A percentile compares a stretch with the other conserved stretches of the same genome.
Evolutionary conservation across 1,140 invertebrate genomes (phyloP).

Genomic region (Ptiloglossa arizonensis): DNA sequence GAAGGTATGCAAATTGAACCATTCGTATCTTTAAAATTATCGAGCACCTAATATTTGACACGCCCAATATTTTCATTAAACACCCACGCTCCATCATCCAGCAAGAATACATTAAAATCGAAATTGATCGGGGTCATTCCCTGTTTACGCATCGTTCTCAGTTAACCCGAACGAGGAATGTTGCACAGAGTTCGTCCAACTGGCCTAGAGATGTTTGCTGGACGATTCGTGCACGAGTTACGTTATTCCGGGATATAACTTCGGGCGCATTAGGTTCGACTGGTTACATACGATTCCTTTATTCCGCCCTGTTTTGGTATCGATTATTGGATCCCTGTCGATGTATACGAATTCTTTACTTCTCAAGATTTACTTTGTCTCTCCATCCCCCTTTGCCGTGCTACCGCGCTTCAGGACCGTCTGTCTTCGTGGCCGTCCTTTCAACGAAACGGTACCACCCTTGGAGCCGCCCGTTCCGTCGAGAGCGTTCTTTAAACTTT

Average conservation of each 20-base stretch:
- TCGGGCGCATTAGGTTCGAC: background rate
- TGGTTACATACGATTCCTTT: constrained; percentile 23
- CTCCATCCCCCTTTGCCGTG: constrained; percentile 4
- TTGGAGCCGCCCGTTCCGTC: constrained; percentile 48
- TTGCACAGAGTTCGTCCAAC: too few relatives aligned
- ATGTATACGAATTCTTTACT: constrained; percentile 48
- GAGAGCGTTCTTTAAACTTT: constrained; percentile 62
- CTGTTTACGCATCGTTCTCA: too few relatives aligned
- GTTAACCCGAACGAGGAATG: too few relatives aligned
- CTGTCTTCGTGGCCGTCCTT: constrained; percentile 36
- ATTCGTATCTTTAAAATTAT: too few relatives aligned
- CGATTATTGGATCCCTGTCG: constrained; percentile 18
- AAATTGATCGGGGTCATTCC: too few relatives aligned
- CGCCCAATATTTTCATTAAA: too few relatives aligned
- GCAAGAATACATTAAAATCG: too few relatives aligned
- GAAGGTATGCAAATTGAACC: too few relatives aligned
- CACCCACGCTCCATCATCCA: too few relatives aligned
- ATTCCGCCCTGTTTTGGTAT: background rate
- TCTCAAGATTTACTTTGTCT: constrained; percentile 49
- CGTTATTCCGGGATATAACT: background rate
- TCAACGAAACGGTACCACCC: constrained; percentile 35
- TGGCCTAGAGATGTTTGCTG: too few relatives aligned
- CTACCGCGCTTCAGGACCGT: constrained; percentile 1
- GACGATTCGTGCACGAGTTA: too few relatives aligned
- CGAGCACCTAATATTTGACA: too few relatives aligned